Base-by-base conservation (phyloP, 2,113 vertebrate genomes). In the Odontesthes bonariensis region DNA sequence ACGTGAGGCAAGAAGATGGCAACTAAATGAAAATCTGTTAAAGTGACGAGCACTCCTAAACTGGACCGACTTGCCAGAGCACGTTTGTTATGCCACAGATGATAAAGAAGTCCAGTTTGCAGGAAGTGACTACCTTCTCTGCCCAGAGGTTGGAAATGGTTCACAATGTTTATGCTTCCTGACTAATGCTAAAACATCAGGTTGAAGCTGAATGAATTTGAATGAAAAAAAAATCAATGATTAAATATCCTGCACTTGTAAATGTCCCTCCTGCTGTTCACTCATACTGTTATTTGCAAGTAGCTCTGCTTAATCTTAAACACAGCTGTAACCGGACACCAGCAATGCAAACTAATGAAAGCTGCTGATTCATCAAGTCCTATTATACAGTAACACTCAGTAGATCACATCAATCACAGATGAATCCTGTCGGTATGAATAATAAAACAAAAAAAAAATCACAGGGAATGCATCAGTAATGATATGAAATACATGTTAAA, bases 341-440 rank as follows among this genome's bases (percentile, higher is more conserved):
- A 23, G 63, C 60, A 35, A 75, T 35, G 63, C 64, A 70, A 53
- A 51, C 60, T 17, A 75, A 83, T 73, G 54, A 83, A 86, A 83
- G 61, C 64, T 82, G 86, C 83, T 88, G 86, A 90, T 79, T 87
- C 80, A 89, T 90, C 68, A 85, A 47, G 87, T 83, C 44, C 19
- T 58, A 31, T 62, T 40, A 23, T 11, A 71, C 52, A 31, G 67
- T 72, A 71, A 57, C 40, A 8, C 53, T 72, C 70, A 69, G 70
- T 47, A 32, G 77, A 57, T 79, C 75, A 82, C 66, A 60, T 81
- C 57, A 74, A 55, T 77, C 82, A 54, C 75, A 73, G 55, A 86
- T 32, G 66, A 82, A 71, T 68, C 27, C 55, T 33, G 5, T 79
- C 22, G n/a, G 44, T 62, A 42, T 40, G 46, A 77, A 75, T 75